phyloP scores from a whole-genome alignment of 1,140 invertebrate species.

The Gonatopus flavifemur region DNA sequence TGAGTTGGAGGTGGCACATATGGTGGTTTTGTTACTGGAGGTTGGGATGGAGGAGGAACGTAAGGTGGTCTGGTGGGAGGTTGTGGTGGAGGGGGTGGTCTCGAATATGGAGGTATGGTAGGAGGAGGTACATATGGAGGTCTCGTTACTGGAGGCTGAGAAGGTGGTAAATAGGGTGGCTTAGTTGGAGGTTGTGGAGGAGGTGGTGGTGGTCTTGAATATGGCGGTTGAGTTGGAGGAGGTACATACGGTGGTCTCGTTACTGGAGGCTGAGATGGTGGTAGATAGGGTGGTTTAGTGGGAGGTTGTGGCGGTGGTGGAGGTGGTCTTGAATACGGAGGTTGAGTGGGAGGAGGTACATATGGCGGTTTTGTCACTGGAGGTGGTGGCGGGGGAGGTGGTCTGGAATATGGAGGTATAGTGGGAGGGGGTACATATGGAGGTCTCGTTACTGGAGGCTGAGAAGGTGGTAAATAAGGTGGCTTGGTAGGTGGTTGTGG shows the following conservation, averaged over 20 bases:
- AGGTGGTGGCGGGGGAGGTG: constrained; percentile 9
- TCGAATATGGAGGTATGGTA: neutral
- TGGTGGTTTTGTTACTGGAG: constrained; percentile 10
- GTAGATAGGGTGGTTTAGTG: constrained; percentile 14
- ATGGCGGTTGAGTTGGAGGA: neutral
- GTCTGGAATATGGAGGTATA: constrained; percentile 12
- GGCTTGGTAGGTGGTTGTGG: constrained; percentile 5
- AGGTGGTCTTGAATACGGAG: constrained; percentile 9
- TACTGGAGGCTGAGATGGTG: constrained; percentile 4
- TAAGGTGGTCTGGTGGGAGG: neutral
- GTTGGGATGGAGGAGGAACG: neutral
- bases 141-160: neutral
- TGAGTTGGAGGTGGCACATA: constrained; percentile 4
- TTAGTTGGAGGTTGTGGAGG: constrained; percentile 1
- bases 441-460: constrained; percentile 8
- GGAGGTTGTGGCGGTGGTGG: constrained; percentile 12
- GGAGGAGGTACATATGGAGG: constrained; percentile 4
- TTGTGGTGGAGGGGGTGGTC: constrained; percentile 7
- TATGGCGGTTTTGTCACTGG: constrained; percentile 14
- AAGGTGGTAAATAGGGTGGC: constrained; percentile 7
- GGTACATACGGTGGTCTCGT: constrained; percentile 1
- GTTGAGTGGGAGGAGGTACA: constrained; percentile 6
- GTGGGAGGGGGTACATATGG: constrained; percentile 7
- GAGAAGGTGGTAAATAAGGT: constrained; percentile 9
- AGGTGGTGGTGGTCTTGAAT: constrained; percentile 1